Evolutionary conservation across 2,113 vertebrate species (phyloP), one percentile per base, ranked within the genome.

Genomic region (Corythornis cristatus): DNA sequence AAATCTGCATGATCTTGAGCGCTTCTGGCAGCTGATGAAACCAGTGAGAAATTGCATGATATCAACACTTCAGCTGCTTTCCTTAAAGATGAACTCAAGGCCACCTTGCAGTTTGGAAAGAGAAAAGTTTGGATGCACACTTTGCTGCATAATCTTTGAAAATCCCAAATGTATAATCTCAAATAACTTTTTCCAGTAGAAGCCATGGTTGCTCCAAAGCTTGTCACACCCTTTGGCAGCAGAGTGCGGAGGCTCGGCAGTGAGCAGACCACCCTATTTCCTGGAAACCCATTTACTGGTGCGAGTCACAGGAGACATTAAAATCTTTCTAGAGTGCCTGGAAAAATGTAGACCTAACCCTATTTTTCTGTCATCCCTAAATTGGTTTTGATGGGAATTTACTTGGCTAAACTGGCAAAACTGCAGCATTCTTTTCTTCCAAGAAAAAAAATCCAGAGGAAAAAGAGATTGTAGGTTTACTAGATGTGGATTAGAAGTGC

Each of bases 141-240:
- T 89, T 83, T 67, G 8, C 56, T 89, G 67, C 15, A 73, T 67
- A 67, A 60, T 84, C n/a, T 90, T 70, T 79, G 56, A 73, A 88
- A 85, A 77, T 85, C 82, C 67, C 84, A 64, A 62, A 73, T 0
- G 81, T 58, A 51, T 93, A 90, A 95, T 96, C 42, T 51, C 56
- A 42, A 79, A 91, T 66, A 42, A 14, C 23, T 37, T 68, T 94
- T 96, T 95, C 86, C 86, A 90, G n/a, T 87, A 65, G 82, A 94
- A 93, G 77, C 46, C 13, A 18, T 73, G 70, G 77, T 86, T 2
- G 0, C 82, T 89, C 73, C 84, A 84, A 60, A 94, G 50, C 74
- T 45, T 70, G 81, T 90, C 89, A 94, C 95, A 87, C 90, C 91
- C 93, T 84, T 92, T 93, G 91, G 82, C 94, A 86, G 28, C 53